Evolutionary conservation across 2,113 vertebrate species (phyloP).

Genomic region (Myodes glareolus): DNA sequence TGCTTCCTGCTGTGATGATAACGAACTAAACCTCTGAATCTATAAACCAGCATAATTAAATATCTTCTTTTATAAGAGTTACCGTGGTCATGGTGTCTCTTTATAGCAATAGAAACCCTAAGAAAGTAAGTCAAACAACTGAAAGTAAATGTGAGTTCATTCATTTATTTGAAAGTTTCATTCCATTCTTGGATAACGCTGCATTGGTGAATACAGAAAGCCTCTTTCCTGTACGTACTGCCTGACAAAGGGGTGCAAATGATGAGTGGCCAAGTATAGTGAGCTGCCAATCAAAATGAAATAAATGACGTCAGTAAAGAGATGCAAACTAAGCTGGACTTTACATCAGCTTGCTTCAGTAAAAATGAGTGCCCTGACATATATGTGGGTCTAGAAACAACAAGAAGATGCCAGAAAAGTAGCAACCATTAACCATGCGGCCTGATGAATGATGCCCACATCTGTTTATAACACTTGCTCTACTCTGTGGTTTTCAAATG

Average conservation of each 20-base stretch:
- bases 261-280: background rate
- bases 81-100: too few species aligned
- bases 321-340: background rate
- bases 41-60: background rate
- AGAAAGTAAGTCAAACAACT: background rate
- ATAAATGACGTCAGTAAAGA: background rate
- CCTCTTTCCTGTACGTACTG: background rate
- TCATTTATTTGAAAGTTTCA: background rate
- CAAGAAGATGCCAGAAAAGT: background rate
- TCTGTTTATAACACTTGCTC: background rate
- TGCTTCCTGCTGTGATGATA: background rate
- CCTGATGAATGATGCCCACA: too few species aligned
- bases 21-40: background rate
- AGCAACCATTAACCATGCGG: rapidly evolving
- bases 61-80: background rate
- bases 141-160: background rate
- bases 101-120: background rate
- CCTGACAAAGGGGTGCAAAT: background rate
- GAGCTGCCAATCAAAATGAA: slow-evolving; percentile 13
- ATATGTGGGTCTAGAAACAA: too few species aligned
- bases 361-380: background rate
- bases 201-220: background rate
- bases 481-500: background rate
- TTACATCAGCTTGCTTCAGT: background rate
- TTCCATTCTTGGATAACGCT: background rate